phyloP scores from a whole-genome alignment of 2,113 vertebrate species.

The Psettodes erumei region DNA sequence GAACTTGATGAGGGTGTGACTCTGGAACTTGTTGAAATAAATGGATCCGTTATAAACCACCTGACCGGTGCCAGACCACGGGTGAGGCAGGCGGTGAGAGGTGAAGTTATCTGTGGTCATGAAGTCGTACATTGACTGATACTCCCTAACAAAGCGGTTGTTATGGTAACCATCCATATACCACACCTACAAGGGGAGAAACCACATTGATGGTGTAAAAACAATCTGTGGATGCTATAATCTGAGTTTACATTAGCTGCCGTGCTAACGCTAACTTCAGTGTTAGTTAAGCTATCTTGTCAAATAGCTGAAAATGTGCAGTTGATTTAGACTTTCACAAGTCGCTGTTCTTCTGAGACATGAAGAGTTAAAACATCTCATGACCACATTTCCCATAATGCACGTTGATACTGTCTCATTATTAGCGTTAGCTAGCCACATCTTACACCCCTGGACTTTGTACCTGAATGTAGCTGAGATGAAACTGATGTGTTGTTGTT shows the following conservation, averaged over 20 bases:
- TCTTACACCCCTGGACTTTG: too few relatives aligned
- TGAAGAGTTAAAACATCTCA: background rate
- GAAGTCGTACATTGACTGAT: conserved; percentile 68
- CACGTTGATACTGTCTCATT: background rate
- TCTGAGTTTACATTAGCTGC: too few relatives aligned
- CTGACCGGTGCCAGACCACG: conserved; percentile 74
- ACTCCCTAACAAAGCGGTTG: conserved; percentile 73
- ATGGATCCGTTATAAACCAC: conserved; percentile 74
- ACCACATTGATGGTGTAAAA: background rate
- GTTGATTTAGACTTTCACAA: too few relatives aligned
- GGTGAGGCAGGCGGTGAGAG: conserved; percentile 75
- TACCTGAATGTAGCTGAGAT: background rate
- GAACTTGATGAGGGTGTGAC: conserved; percentile 75
- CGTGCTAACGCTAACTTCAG: too few relatives aligned
- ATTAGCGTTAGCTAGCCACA: too few relatives aligned
- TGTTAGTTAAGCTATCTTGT: too few relatives aligned
- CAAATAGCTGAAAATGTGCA: too few relatives aligned
- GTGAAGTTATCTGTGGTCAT: conserved; percentile 73
- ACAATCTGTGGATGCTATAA: too few relatives aligned
- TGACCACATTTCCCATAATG: background rate
- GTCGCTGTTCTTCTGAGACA: too few relatives aligned
- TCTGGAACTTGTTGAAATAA: conserved; percentile 77
- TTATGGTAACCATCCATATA: conserved; percentile 78
- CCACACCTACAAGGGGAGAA: conserved; percentile 59
- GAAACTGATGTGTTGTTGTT: background rate